These are phyloP conservation scores for Lordiphosa mommai DNA, from an alignment of 1,140 invertebrate genomes.

Conservation along the genomic window DNA sequence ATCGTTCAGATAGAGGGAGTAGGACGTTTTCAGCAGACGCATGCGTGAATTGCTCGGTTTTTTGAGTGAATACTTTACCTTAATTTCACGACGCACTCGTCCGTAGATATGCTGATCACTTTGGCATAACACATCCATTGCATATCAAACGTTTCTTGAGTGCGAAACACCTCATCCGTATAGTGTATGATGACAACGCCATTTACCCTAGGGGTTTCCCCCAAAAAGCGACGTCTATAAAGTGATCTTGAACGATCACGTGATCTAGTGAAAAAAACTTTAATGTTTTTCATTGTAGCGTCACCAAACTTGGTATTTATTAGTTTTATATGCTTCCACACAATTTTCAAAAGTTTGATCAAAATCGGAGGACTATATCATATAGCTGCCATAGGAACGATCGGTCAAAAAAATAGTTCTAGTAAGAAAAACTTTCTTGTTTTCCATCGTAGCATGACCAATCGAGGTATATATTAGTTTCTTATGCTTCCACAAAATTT, in stretches of 20 bases:
- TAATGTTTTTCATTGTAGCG: too few relatives aligned
- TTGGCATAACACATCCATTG: constrained; percentile 65
- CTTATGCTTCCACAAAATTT: too few relatives aligned
- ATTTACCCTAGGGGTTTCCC: constrained; percentile 1
- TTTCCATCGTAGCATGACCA: too few relatives aligned
- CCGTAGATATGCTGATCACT: constrained; percentile 78
- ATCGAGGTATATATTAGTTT: too few relatives aligned
- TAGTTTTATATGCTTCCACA: too few relatives aligned
- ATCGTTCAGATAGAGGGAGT: constrained; percentile 55
- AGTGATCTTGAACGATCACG: constrained; percentile 53
- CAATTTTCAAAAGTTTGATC: too few relatives aligned
- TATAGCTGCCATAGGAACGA: too few relatives aligned
- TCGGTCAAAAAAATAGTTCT: too few relatives aligned
- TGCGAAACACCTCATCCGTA: constrained; percentile 70
- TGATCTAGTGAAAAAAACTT: too few relatives aligned
- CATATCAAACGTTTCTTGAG: constrained; percentile 70
- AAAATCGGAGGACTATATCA: too few relatives aligned
- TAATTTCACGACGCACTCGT: constrained; percentile 18
- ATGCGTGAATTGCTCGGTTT: constrained; percentile 45
- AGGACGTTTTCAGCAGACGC: constrained; percentile 27
- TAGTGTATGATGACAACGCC: constrained; percentile 74
- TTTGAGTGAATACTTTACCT: constrained; percentile 23
- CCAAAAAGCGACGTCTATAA: constrained; percentile 35
- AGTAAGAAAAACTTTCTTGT: too few relatives aligned
- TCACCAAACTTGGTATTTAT: too few relatives aligned